Conservation (phyloP, 2,888 invertebrate species). For the Esperia sulphurella region DNA sequence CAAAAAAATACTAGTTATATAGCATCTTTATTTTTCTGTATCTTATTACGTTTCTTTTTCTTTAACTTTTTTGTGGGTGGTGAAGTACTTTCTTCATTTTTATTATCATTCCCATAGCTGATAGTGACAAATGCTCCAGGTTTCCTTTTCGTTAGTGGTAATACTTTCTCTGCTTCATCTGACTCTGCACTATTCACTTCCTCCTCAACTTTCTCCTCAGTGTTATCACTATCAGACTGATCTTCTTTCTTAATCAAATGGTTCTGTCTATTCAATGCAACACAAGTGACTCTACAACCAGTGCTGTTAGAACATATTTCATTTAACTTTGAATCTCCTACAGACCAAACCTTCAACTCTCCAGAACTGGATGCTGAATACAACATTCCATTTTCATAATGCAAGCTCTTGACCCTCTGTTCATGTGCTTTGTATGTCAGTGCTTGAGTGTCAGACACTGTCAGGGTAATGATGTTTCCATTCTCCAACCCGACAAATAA, state of each 20-base stretch:
- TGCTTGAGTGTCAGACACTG: constrained; percentile 72
- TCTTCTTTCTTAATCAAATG: constrained; percentile 63
- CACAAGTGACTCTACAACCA: constrained; percentile 86
- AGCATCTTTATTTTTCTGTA: constrained; percentile 14
- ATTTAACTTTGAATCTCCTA: constrained; percentile 50
- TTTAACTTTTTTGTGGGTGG: constrained; percentile 55
- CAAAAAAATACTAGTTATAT: not conserved
- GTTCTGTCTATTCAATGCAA: constrained; percentile 78
- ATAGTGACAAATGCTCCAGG: constrained; percentile 63
- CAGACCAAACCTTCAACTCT: constrained; percentile 86
- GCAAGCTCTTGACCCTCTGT: constrained; percentile 84
- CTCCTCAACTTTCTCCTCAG: constrained; percentile 20
- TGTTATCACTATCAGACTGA: constrained; percentile 29
- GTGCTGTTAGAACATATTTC: constrained; percentile 81
- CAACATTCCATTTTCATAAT: constrained; percentile 75
- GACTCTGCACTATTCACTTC: constrained; percentile 36
- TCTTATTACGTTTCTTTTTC: constrained; percentile 48
- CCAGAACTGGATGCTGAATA: constrained; percentile 89
- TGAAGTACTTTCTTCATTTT: constrained; percentile 29
- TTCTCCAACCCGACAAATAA: constrained; percentile 86
- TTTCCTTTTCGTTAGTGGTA: constrained; percentile 43
- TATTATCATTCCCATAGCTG: constrained; percentile 47
- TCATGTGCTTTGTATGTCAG: constrained; percentile 77
- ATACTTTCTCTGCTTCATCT: constrained; percentile 26
- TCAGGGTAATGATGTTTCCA: constrained; percentile 82